Percentiles rank a stretch among this genome's conserved stretches.
Evolutionary conservation across 1,140 invertebrate species (phyloP).

Genomic region (Cotesia typhae): DNA sequence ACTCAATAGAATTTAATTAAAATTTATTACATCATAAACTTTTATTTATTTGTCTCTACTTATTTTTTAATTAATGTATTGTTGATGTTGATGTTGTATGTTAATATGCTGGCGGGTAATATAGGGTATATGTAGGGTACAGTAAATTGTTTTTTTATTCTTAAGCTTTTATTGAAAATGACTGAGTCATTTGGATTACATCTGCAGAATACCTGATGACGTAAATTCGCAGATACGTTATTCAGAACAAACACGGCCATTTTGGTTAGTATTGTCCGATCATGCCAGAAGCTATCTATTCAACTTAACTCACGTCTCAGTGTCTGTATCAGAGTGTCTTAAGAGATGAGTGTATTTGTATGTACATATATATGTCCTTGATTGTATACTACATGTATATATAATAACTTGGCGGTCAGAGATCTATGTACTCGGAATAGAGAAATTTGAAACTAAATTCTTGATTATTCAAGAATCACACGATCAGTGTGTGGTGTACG

Average conservation of each 20-base stretch:
- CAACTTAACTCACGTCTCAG: background rate
- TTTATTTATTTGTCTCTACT: too few relatives aligned
- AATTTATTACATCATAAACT: too few relatives aligned
- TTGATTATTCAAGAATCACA: constrained; percentile 32
- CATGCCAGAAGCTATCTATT: background rate
- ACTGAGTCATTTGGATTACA: too few relatives aligned
- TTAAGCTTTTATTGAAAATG: too few relatives aligned
- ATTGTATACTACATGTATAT: background rate
- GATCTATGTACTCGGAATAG: background rate
- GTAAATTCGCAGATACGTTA: background rate
- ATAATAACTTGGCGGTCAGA: background rate
- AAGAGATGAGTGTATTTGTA: background rate
- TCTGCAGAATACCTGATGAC: background rate
- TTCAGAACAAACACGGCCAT: constrained; percentile 3
- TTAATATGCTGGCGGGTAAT: too few relatives aligned
- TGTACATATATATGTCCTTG: background rate
- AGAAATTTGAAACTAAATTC: constrained; percentile 27
- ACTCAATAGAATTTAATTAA: too few relatives aligned
- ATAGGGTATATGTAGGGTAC: too few relatives aligned
- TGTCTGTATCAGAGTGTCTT: too few relatives aligned
- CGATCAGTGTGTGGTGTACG: background rate
- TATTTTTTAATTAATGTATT: too few relatives aligned
- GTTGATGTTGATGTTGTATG: too few relatives aligned
- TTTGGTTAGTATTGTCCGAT: background rate
- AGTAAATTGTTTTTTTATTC: too few relatives aligned